Base-by-base conservation (phyloP, 2,797 vertebrate genomes). In the Sebastolobus alascanus region DNA sequence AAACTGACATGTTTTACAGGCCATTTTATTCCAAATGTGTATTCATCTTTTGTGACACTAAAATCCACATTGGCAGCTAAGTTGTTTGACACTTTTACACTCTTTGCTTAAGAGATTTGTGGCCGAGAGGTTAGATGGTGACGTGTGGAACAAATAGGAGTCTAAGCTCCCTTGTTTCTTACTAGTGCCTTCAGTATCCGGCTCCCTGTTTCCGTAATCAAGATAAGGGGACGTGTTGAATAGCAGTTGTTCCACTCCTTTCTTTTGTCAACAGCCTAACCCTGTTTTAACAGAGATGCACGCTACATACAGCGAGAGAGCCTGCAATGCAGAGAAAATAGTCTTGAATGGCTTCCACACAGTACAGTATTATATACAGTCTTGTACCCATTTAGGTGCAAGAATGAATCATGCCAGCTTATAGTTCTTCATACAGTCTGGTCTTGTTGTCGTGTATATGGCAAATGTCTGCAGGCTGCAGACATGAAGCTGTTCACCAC, bases 251-350 rank as follows among this genome's bases (percentile, higher is more conserved):
- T 79, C 74, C 77, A 54, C 78, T 82, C 79, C 68, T 83, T 72
- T 82, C 31, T 65, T 84, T 63, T 80, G 72, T 90, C 82, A 89
- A 89, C 83, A 87, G 66, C 72, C 89, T 73, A 85, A 65, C 83
- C 88, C 66, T 89, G 46, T 84, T 81, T 82, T 22, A 85, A 82
- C 73, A 87, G 25, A 66, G 38, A 52, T 43, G 20, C 14, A 37
- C 52, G 43, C 50, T 46, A 61, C 29, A 56, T 55, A 52, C 38
- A 55, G 18, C 1, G 4, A 77, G 31, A 54, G 54, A 50, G 33
- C 50, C 77, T 82, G 74, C 75, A 82, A 29, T 75, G 80, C 80
- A 88, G 69, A 72, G 22, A 16, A 52, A 69, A 56, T 11, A 4
- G 18, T 56, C 37, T 29, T 22, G 64, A 75, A 66, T 46, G 29